Base-by-base conservation (phyloP, 2,113 vertebrate species). In the Crypturellus undulatus region DNA sequence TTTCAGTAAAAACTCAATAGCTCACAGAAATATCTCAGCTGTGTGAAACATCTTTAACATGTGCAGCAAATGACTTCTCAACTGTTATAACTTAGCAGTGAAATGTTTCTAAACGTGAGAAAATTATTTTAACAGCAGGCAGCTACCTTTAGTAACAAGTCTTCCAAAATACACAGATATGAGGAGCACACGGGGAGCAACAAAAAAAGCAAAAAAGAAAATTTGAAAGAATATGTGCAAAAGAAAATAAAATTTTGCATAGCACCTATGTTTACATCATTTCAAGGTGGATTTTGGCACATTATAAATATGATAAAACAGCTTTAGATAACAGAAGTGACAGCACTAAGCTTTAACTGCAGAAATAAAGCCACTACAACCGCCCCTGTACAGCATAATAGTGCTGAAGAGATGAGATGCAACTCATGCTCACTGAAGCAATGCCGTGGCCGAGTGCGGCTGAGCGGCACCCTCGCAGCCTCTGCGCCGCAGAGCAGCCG, bases 201-300 rank as follows among this genome's bases (percentile, higher is more conserved):
- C 43, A 79, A 79, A 30, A 32, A 49, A 87, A 40, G 12, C 2
- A 49, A 17, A 4, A 40, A 93, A 54, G 6, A 19, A 68, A 64
- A 85, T 17, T 0, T 16, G 22, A 73, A 82, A 3, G 6, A 76
- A 87, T 82, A 9, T 69, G 76, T 6, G 5, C 24, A n/a, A 24
- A 73, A 69, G 32, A 76, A 12, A 79, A 18, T 3, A 34, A 11
- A 19, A 45, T 64, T 87, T 38, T 62, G 12, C 3, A 87, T 60
- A 34, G 84, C 7, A 20, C 10, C 6, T 63, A 73, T 0, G 2
- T 64, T 77, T 75, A 51, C 19, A 73, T 47, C 5, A 84, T 84
- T 80, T 81, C 43, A 67, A 79, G 71, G 45, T 81, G 52, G 72
- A 68, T 93, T 90, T 42, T 84, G 65, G 86, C 67, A 93, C 15